These are phyloP conservation scores for Ridgeia piscesae DNA, from an alignment of 1,140 invertebrate genomes.

Conservation along the genomic window DNA sequence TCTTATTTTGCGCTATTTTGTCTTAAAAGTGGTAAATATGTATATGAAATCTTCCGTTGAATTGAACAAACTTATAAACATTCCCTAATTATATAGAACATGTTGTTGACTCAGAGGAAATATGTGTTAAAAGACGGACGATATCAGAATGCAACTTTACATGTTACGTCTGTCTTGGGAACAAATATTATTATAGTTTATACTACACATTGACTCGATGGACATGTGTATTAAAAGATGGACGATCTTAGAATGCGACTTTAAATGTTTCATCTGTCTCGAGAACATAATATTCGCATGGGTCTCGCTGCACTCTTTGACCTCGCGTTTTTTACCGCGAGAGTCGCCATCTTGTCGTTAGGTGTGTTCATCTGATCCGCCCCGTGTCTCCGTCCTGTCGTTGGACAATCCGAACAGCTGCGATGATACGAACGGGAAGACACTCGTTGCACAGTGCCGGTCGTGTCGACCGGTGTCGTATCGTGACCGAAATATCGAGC, in stretches of 20 bases:
- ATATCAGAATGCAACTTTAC: too few species aligned
- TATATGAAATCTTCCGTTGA: too few species aligned
- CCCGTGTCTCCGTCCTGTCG: background rate
- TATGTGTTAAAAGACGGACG: too few species aligned
- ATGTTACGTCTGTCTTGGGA: too few species aligned
- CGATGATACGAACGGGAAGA: background rate
- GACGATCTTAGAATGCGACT: background rate
- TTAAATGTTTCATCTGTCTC: background rate
- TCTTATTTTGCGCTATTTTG: too few species aligned
- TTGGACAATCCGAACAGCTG: slow-evolving; percentile 3
- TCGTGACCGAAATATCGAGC: background rate
- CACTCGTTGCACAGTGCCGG: background rate
- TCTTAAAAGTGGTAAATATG: too few species aligned
- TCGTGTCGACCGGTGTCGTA: background rate
- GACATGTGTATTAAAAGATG: background rate
- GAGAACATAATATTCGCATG: background rate
- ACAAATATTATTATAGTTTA: too few species aligned
- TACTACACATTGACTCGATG: too few species aligned
- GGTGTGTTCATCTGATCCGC: background rate
- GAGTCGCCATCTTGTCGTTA: background rate
- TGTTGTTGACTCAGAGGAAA: too few species aligned
- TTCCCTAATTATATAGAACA: too few species aligned
- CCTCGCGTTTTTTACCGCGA: background rate
- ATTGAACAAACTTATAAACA: too few species aligned
- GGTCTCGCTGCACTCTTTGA: background rate